phyloP scores from a whole-genome alignment of 1,140 invertebrate species.

The Drosophila parabipectinata region DNA sequence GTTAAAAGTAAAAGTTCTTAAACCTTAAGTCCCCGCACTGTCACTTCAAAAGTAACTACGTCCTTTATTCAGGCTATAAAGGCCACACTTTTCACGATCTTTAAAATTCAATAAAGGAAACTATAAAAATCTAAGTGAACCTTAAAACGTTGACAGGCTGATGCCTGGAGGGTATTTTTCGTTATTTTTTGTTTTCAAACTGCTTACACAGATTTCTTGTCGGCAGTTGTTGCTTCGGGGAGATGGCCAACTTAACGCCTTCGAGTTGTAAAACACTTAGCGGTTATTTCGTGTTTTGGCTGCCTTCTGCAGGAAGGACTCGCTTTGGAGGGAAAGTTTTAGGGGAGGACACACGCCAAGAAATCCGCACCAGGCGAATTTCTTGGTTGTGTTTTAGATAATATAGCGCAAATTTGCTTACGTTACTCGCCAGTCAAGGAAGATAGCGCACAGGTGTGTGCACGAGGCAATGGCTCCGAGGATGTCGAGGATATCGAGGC shows the following conservation, averaged over 20 bases:
- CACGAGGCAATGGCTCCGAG: slow-evolving; percentile 42
- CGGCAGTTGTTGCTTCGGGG: slow-evolving; percentile 17
- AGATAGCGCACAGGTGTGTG: slow-evolving; percentile 71
- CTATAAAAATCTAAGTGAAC: slow-evolving; percentile 14
- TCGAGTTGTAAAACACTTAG: slow-evolving; percentile 80
- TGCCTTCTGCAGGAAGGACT: slow-evolving; percentile 12
- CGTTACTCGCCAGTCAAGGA: slow-evolving; percentile 42
- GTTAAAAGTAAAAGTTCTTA: slow-evolving; percentile 22
- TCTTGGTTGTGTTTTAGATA: slow-evolving; percentile 57
- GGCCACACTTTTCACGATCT: slow-evolving; percentile 27
- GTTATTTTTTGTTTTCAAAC: slow-evolving; percentile 22
- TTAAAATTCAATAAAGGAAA: slow-evolving; percentile 50
- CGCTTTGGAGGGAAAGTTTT: slow-evolving; percentile 16
- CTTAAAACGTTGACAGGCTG: slow-evolving; percentile 31
- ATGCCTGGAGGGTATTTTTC: slow-evolving; percentile 15
- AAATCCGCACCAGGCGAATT: slow-evolving; percentile 69
- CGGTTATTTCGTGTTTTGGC: slow-evolving; percentile 71
- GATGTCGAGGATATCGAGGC: slow-evolving; percentile 19
- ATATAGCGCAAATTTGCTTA: slow-evolving; percentile 79
- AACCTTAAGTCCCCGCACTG: slow-evolving; percentile 15
- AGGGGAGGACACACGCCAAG: slow-evolving; percentile 25
- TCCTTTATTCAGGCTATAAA: slow-evolving; percentile 31
- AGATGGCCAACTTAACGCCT: slow-evolving; percentile 72
- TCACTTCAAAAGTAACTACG: slow-evolving; percentile 8
- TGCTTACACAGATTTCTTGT: slow-evolving; percentile 68